Conservation (phyloP, 1,140 invertebrate genomes). For the Aporrectodea caliginosa region DNA sequence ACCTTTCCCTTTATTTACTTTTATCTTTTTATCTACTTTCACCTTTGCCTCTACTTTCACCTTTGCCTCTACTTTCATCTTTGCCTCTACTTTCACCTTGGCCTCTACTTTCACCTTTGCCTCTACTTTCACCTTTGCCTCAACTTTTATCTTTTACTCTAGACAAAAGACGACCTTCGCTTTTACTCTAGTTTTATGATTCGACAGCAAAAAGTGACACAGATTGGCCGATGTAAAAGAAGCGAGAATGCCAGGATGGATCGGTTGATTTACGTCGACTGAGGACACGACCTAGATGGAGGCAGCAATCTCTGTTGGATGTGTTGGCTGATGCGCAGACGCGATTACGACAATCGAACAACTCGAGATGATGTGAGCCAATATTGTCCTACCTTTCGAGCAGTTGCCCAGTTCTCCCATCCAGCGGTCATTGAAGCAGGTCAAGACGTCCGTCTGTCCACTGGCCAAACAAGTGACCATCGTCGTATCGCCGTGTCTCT, state of each 20-base stretch:
- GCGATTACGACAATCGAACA: background rate
- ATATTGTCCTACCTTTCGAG: background rate
- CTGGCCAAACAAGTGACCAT: conserved; percentile 8
- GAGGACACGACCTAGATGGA: background rate
- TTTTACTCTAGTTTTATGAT: too few relatives aligned
- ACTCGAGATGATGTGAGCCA: background rate
- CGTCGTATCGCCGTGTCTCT: conserved; percentile 13
- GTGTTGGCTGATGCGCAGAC: background rate
- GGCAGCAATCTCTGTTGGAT: background rate
- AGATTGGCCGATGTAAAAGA: background rate
- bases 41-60: too few relatives aligned
- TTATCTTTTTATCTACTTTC: too few relatives aligned
- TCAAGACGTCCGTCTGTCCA: conserved; percentile 10
- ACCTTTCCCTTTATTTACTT: too few relatives aligned
- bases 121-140: too few relatives aligned
- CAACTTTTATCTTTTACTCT: too few relatives aligned
- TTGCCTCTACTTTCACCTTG: too few relatives aligned
- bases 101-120: too few relatives aligned
- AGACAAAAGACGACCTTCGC: too few relatives aligned
- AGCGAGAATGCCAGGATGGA: background rate
- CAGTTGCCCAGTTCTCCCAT: conserved; percentile 15
- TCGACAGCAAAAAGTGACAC: too few relatives aligned
- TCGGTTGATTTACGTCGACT: too few relatives aligned
- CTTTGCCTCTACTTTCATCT: too few relatives aligned
- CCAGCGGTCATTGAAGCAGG: conserved; percentile 24